Percentiles rank a stretch among this genome's conserved stretches.
Evolutionary conservation across 2,797 vertebrate species (phyloP).

Genomic region (Otus scops): DNA sequence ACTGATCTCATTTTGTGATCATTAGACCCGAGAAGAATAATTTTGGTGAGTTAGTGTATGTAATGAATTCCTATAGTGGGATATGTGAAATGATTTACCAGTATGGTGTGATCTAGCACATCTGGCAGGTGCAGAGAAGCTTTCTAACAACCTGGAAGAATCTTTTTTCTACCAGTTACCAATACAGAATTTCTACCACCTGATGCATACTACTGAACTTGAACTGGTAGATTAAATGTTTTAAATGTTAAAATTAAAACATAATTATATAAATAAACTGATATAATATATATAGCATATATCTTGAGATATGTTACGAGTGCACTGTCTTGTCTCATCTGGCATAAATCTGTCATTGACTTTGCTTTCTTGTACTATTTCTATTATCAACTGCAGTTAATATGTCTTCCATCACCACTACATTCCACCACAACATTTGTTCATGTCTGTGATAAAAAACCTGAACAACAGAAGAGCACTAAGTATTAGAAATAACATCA

Average conservation of each 20-base stretch:
- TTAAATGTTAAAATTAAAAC: not conserved
- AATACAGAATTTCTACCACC: not conserved
- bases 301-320: not conserved
- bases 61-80: not conserved
- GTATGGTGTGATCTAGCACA: not conserved
- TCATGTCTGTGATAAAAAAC: not conserved
- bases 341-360: not conserved
- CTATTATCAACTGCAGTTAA: not conserved
- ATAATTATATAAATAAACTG: not conserved
- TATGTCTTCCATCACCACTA: not conserved
- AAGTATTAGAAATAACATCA: not conserved
- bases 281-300: not conserved
- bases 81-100: not conserved
- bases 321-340: not conserved
- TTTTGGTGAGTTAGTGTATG: not conserved
- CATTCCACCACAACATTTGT: not conserved
- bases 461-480: not conserved
- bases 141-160: not conserved
- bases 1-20: not conserved
- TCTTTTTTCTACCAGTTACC: not conserved
- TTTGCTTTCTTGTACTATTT: not conserved
- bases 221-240: not conserved
- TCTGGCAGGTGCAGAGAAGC: not conserved
- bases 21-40: not conserved
- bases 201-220: not conserved